Evolutionary conservation across 2,888 invertebrate genomes (phyloP).

Genomic region (Agrochola lota): DNA sequence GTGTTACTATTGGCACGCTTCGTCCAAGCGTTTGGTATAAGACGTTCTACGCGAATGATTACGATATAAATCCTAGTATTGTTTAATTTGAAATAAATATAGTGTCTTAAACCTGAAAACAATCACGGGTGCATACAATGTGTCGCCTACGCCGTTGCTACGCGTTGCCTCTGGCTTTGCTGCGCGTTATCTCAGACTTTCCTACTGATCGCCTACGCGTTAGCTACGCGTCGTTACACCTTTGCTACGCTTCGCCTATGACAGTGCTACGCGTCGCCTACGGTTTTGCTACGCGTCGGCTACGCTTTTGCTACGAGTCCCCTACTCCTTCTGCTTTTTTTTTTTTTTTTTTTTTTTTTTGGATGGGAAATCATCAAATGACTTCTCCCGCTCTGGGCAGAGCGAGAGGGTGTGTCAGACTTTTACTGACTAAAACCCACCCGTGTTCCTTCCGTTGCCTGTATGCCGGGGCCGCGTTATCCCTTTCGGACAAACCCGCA

Average conservation of each 20-base stretch:
- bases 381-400: too few relatives aligned
- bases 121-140: not conserved
- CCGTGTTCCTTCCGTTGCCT: too few relatives aligned
- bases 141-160: not conserved
- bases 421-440: too few relatives aligned
- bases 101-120: not conserved
- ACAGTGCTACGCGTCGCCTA: not conserved
- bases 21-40: not conserved
- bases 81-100: not conserved
- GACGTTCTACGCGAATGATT: not conserved
- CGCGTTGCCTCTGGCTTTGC: not conserved
- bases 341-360: too few relatives aligned
- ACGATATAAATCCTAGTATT: not conserved
- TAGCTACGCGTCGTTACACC: not conserved
- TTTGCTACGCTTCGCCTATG: not conserved
- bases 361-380: too few relatives aligned
- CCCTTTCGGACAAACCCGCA: too few relatives aligned
- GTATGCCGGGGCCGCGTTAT: too few relatives aligned
- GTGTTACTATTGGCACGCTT: conserved; percentile 7
- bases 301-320: not conserved
- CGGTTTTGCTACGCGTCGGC: not conserved
- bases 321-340: not conserved
- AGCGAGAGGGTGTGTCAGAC: too few relatives aligned
- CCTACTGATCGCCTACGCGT: not conserved
- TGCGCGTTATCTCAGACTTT: not conserved